phyloP scores from a whole-genome alignment of 2,888 invertebrate species.

The Leptinotarsa peninsularis region DNA sequence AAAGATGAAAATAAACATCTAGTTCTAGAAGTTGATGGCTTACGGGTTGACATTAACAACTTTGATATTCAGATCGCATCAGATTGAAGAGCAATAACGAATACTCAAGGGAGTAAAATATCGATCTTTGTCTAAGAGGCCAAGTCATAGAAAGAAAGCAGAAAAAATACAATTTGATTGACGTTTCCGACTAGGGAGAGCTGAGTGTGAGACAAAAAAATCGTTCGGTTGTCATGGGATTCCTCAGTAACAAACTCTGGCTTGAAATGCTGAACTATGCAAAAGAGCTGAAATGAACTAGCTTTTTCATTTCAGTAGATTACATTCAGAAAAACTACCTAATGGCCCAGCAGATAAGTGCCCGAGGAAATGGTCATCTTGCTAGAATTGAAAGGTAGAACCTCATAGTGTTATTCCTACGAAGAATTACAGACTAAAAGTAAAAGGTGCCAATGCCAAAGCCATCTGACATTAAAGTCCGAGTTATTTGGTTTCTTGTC shows the following conservation, averaged over 20 bases:
- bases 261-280: background rate
- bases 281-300: constrained; percentile 1
- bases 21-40: background rate
- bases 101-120: background rate
- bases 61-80: background rate
- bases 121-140: background rate
- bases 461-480: background rate
- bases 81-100: background rate
- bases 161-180: background rate
- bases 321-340: constrained; percentile 9
- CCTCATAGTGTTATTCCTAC: background rate
- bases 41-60: background rate
- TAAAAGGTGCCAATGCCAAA: background rate
- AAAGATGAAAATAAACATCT: background rate
- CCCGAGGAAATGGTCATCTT: background rate
- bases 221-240: background rate
- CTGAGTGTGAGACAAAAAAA: background rate
- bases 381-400: background rate
- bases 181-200: background rate
- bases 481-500: background rate
- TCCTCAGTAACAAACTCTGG: background rate
- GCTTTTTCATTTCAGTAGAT: constrained; percentile 4
- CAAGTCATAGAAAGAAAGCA: background rate
- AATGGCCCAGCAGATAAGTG: background rate
- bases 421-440: background rate